These are phyloP conservation scores for Jacana jacana DNA, from an alignment of 2,113 vertebrate genomes.

Conservation along the genomic window DNA sequence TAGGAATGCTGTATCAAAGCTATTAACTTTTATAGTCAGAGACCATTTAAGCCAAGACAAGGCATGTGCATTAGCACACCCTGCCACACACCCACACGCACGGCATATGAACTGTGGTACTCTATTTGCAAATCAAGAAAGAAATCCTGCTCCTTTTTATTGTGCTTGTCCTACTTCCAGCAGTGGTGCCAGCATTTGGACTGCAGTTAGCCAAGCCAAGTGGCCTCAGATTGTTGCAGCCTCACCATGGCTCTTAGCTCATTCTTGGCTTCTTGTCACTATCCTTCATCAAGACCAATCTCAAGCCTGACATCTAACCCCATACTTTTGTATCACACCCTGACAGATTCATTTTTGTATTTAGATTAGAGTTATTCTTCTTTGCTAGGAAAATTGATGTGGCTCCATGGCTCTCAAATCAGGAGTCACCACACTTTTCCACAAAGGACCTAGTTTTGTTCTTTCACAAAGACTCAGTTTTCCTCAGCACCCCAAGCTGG, in stretches of 20 bases:
- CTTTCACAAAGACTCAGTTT: neutral
- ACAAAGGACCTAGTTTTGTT: neutral
- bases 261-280: neutral
- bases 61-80: neutral
- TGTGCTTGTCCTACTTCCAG: neutral
- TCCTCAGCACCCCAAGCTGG: neutral
- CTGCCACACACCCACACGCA: neutral
- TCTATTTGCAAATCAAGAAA: neutral
- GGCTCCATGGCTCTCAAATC: neutral
- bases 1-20: conserved; percentile 47
- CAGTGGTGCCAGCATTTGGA: neutral
- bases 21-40: conserved; percentile 55
- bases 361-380: neutral
- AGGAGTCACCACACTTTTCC: neutral
- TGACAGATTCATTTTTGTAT: neutral
- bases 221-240: neutral
- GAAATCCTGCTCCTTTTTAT: neutral
- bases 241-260: neutral
- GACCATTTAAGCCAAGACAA: conserved; percentile 36
- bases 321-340: neutral
- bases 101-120: neutral
- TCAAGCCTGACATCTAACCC: neutral
- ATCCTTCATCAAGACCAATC: neutral
- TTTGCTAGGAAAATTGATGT: neutral
- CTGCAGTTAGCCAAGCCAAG: neutral